A percentile compares a stretch with the other conserved stretches of the same genome.
phyloP scores from a whole-genome alignment of 2,797 vertebrate species.

The Falco novaeseelandiae region DNA sequence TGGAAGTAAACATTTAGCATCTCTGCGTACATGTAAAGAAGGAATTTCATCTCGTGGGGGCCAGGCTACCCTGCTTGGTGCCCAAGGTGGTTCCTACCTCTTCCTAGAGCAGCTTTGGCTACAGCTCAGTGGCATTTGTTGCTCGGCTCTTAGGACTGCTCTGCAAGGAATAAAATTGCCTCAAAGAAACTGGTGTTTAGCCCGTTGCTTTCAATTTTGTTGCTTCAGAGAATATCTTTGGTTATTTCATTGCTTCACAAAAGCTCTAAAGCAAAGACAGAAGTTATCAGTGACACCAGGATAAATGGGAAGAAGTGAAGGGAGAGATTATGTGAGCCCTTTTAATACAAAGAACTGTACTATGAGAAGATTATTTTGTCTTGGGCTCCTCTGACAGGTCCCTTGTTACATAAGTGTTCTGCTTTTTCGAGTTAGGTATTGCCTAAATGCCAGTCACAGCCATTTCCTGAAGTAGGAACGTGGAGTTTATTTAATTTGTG shows the following conservation, averaged over 20 bases:
- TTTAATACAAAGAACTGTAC: slow-evolving; percentile 15
- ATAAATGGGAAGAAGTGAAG: slow-evolving; percentile 8
- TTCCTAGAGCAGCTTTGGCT: background rate
- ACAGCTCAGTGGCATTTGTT: background rate
- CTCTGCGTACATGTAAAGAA: background rate
- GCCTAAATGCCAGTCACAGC: slow-evolving; percentile 20
- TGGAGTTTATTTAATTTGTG: slow-evolving; percentile 62
- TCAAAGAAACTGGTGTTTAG: background rate
- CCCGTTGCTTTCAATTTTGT: background rate
- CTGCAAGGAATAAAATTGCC: background rate
- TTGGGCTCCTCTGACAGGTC: slow-evolving; percentile 27
- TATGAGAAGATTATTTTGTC: slow-evolving; percentile 55
- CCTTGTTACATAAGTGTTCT: slow-evolving; percentile 54
- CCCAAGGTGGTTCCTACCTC: accelerated
- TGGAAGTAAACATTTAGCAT: background rate
- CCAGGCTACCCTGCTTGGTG: background rate
- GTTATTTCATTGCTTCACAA: background rate
- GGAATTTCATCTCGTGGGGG: background rate
- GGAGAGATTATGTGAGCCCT: background rate
- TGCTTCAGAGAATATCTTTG: background rate
- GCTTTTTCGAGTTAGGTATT: slow-evolving; percentile 21
- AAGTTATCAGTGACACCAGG: background rate
- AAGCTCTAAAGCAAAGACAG: background rate
- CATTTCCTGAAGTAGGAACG: slow-evolving; percentile 66
- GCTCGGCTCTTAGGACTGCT: background rate